A percentile compares a stretch with the other conserved stretches of the same genome.
Evolutionary conservation across 2,113 vertebrate species (phyloP).

Genomic region (Chamaetylas fuelleborni): DNA sequence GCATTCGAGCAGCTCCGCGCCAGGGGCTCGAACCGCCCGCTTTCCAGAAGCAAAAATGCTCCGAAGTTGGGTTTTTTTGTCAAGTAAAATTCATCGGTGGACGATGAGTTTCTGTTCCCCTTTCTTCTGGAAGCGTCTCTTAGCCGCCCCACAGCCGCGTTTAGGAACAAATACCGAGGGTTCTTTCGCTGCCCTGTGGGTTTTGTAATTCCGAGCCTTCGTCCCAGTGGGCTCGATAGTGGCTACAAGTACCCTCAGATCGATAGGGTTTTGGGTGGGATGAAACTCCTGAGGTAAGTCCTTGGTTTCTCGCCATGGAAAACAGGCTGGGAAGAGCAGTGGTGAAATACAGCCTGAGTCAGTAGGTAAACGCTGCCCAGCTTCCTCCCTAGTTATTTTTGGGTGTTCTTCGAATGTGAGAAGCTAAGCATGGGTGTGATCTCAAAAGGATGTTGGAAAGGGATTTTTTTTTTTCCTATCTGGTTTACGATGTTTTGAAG

Average conservation of each 20-base stretch:
- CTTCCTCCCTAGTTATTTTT: slow-evolving; percentile 8
- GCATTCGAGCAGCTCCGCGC: neutral
- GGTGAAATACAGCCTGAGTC: neutral
- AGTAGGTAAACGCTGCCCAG: neutral
- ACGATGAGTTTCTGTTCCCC: neutral
- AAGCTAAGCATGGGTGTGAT: neutral
- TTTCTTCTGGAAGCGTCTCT: neutral
- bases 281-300: neutral
- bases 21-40: neutral
- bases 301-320: neutral
- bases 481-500: neutral
- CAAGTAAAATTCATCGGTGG: neutral
- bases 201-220: neutral
- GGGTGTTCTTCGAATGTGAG: neutral
- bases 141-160: neutral
- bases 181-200: neutral
- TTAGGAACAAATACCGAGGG: neutral
- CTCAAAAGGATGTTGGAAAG: neutral
- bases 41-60: neutral
- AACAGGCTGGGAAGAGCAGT: neutral
- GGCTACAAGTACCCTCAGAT: neutral
- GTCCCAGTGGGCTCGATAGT: neutral
- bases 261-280: neutral
- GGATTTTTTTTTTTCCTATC: neutral
- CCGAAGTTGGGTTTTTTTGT: neutral